phyloP scores from a whole-genome alignment of 2,888 invertebrate genomes.

The Xanthia togata region DNA sequence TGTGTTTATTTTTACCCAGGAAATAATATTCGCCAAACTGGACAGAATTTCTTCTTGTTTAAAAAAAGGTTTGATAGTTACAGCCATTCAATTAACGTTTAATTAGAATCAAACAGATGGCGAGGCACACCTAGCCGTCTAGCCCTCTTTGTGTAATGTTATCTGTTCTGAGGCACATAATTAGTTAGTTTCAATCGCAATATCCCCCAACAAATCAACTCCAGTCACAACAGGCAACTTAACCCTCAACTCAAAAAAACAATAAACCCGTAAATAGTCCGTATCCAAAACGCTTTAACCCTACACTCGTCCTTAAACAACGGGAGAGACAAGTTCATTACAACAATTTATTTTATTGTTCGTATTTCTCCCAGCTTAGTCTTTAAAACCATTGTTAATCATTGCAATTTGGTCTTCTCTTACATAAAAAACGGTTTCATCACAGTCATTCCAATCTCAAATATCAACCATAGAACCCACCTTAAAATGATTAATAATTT shows the following conservation, averaged over 20 bases:
- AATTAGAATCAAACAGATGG: neutral
- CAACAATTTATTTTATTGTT: slow-evolving; percentile 70
- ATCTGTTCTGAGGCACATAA: neutral
- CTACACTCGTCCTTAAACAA: slow-evolving; percentile 58
- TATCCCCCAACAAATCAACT: neutral
- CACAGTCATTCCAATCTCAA: neutral
- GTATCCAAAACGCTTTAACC: slow-evolving; percentile 46
- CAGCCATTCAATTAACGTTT: neutral
- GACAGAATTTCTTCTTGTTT: neutral
- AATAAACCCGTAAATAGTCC: slow-evolving; percentile 14
- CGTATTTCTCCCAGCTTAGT: slow-evolving; percentile 66
- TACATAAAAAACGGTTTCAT: neutral
- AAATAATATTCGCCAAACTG: neutral
- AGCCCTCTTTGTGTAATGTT: neutral
- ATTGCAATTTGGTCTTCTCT: neutral
- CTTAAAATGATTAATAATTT: neutral
- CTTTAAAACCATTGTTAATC: neutral
- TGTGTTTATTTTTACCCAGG: too few species aligned
- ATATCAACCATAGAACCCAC: neutral
- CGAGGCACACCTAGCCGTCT: neutral
- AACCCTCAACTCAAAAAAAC: neutral
- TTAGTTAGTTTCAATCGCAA: slow-evolving; percentile 6
- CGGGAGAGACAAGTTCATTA: slow-evolving; percentile 67
- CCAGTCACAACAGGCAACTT: neutral
- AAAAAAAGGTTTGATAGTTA: neutral